Base-by-base conservation (phyloP, 2,888 invertebrate genomes). In the Eumacrocentrus americanus region DNA sequence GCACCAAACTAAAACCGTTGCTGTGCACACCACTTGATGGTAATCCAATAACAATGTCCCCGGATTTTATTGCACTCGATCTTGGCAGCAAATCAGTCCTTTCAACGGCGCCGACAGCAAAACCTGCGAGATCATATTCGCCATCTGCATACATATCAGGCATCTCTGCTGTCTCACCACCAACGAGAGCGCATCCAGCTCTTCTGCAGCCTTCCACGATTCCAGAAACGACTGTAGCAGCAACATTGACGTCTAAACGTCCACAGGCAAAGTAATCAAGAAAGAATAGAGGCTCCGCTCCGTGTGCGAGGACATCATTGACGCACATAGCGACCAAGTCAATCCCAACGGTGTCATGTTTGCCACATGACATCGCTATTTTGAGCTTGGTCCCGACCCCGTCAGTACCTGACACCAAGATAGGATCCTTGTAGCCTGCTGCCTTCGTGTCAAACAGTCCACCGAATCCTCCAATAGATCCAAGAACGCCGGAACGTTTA, bases 321-420 rank as follows among this genome's bases (percentile, higher is more conserved):
- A 94, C 97, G 76, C 97, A 97, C 95, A 98, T 97, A 3, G 98
- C 98, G 1, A 99, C 96, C 29, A 99, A 84, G 81, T 99, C 99
- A 70, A 94, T 91, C 0, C 98, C 98, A 56, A 98, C 88, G 0
- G 91, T 90, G 71, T 90, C 87, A 81, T 94, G 95, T 57, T 89
- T 86, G 12, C 88, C 85, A 75, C 89, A 87, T 61, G 86, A 86
- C 75, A 95, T 88, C 0, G 97, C 95, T 69, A 98, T 88, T 85
- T 95, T 94, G 1, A 99, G 85, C 82, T 99, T 99, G 3, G 98
- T 95, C 1, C 98, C 98, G 40, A 99, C 97, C 0, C 98, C 98
- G 75, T 97, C 97, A 0, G 96, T 95, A 0, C 95, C 95, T 64
- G 96, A 94, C 12, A 98, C 94, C 1, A 99, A 82, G 16, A 97